Base-by-base conservation (phyloP, 1,140 invertebrate species). In the Andricus grossulariae region DNA sequence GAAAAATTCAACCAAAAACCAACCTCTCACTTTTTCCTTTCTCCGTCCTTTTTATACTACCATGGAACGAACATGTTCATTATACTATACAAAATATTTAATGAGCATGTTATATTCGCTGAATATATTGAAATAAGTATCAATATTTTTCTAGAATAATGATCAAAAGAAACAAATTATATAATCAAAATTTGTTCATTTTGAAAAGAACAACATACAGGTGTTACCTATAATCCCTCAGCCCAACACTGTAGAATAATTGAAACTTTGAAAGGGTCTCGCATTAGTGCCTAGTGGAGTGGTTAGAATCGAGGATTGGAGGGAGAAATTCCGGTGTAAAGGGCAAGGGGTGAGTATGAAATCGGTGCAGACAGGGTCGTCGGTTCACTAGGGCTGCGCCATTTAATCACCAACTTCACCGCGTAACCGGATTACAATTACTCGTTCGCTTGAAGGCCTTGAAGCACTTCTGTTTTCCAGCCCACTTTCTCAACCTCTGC, bases 401-500 rank as follows among this genome's bases (percentile, higher is more conserved):
- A 54, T 54, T 54, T 18, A 18, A 19, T 54, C 52, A n/a, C 16
- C 16, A 54, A 45, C 39, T 45, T 45, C 39, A 45, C 39, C 39
- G 2, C 39, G 39, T 45, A 54, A 54, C 52, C 18, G 18, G 16
- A 54, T 54, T 54, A 54, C 52, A 54, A 54, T 54, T 18, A 1
- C 10, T 54, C n/a, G 39, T 45, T 54, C 18, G 52, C 7, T 54
- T 54, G n/a, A n/a, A 7, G 39, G 6, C 7, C 39, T 45, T 45
- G n/a, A n/a, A 7, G 39, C 39, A 45, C 39, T 45, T 45, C 39
- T 45, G 7, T 45, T 45, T 45, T 45, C 7, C 39, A 45, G 39
- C 39, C 39, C 39, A 11, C 39, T 75, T 79, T 80, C 75, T 12
- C 51, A 51, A 21, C 16, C 19, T 72, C 32, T 18, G 52, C 52